These are phyloP conservation scores for Loripinus fragilis DNA, from an alignment of 2,888 invertebrate species.

Conservation along the genomic window DNA sequence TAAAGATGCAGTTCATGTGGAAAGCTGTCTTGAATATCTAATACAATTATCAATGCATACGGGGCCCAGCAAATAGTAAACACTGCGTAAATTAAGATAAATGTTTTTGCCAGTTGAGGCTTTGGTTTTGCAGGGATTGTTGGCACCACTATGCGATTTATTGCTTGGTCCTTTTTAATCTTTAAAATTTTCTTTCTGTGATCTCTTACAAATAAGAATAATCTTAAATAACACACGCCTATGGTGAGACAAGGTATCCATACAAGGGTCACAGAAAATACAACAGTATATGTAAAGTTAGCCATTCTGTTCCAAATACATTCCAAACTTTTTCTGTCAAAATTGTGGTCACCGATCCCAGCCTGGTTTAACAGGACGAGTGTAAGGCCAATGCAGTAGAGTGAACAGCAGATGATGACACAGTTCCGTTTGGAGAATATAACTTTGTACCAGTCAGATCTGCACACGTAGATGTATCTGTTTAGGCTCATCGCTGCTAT, in stretches of 20 bases:
- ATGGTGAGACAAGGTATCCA: slow-evolving; percentile 67
- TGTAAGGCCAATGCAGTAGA: slow-evolving; percentile 64
- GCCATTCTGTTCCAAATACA: slow-evolving; percentile 75
- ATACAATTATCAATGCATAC: slow-evolving; percentile 69
- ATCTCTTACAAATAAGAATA: slow-evolving; percentile 57
- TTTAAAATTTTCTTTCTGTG: slow-evolving; percentile 20
- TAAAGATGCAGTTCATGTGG: slow-evolving; percentile 66
- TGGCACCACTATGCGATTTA: too few relatives aligned
- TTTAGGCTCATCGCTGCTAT: slow-evolving; percentile 73
- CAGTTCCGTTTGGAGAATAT: slow-evolving; percentile 63
- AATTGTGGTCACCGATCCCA: slow-evolving; percentile 68
- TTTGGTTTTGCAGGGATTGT: neutral
- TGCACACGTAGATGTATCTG: slow-evolving; percentile 71
- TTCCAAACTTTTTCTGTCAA: slow-evolving; percentile 69
- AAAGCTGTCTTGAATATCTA: slow-evolving; percentile 64
- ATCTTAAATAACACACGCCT: slow-evolving; percentile 63
- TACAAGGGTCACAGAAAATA: slow-evolving; percentile 67
- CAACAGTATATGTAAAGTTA: slow-evolving; percentile 67
- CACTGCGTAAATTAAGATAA: slow-evolving; percentile 72
- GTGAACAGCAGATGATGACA: slow-evolving; percentile 57
- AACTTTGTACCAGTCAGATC: slow-evolving; percentile 51
- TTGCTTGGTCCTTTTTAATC: neutral
- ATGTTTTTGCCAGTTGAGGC: slow-evolving; percentile 62
- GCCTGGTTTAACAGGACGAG: slow-evolving; percentile 65
- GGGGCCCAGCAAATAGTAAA: slow-evolving; percentile 75